phyloP scores from a whole-genome alignment of 2,113 vertebrate species.

The Brachypteracias leptosomus region DNA sequence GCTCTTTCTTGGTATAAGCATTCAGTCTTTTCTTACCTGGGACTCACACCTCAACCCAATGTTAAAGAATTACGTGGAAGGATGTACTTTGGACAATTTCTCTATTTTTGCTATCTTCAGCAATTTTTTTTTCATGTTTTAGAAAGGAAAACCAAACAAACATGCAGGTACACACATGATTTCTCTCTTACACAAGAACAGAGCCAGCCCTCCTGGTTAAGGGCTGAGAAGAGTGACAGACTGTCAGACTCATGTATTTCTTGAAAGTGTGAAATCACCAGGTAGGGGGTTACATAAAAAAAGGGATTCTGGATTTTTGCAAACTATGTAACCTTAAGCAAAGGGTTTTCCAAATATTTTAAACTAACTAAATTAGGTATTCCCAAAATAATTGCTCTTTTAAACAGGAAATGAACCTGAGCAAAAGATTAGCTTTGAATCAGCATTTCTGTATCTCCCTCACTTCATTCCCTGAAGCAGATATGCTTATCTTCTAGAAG shows the following conservation, averaged over 20 bases:
- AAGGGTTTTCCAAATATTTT: neutral
- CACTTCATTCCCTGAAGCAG: accelerated
- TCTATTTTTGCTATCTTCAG: neutral
- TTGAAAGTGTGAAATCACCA: neutral
- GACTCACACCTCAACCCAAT: neutral
- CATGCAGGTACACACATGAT: accelerated
- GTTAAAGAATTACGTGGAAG: neutral
- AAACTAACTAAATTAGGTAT: neutral
- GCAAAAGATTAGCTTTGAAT: neutral
- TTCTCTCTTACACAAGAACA: neutral
- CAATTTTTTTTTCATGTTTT: neutral
- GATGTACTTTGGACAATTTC: neutral
- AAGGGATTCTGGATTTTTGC: neutral
- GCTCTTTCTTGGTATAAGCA: neutral
- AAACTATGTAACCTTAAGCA: neutral
- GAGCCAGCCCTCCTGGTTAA: neutral
- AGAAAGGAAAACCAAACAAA: neutral
- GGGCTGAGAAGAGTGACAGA: neutral
- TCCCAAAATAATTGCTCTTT: neutral
- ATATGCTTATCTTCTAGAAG: neutral
- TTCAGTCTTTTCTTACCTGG: neutral
- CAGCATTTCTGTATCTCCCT: neutral
- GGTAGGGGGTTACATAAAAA: neutral
- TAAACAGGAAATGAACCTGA: neutral
- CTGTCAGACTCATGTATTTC: neutral